Evolutionary conservation across 2,113 vertebrate species (phyloP).

Genomic region (Etheostoma cragini): DNA sequence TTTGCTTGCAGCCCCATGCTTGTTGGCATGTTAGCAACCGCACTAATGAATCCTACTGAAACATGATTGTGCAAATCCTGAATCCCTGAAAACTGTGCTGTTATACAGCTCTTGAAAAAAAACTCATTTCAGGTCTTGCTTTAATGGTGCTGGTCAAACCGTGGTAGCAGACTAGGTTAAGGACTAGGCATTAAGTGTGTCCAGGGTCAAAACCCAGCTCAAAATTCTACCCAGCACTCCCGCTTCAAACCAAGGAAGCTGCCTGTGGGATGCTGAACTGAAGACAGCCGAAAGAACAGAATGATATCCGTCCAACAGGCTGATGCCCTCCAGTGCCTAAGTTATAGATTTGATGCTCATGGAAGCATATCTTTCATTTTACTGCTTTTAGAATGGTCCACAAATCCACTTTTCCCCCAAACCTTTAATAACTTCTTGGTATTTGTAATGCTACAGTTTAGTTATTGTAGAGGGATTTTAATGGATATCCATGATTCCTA

Average conservation of each 20-base stretch:
- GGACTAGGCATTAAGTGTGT: constrained; percentile 5
- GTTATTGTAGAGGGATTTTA: constrained; percentile 17
- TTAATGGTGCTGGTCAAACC: constrained; percentile 7
- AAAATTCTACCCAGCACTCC: constrained; percentile 7
- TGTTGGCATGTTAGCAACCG: background rate
- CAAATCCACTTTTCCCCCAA: constrained; percentile 15
- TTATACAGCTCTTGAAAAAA: background rate
- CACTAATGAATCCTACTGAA: background rate
- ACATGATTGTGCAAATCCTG: background rate
- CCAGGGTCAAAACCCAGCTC: constrained; percentile 33
- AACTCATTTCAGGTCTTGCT: background rate
- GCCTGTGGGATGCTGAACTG: constrained; percentile 32
- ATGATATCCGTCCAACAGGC: constrained; percentile 42
- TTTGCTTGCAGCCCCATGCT: background rate
- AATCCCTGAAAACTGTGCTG: constrained; percentile 1
- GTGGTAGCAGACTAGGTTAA: constrained; percentile 31
- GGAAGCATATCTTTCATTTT: constrained; percentile 58
- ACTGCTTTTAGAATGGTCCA: constrained; percentile 44
- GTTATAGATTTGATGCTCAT: constrained; percentile 35
- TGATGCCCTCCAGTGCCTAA: constrained; percentile 31
- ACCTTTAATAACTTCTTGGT: background rate
- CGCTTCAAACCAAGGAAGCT: constrained; percentile 18
- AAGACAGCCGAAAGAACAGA: constrained; percentile 42
- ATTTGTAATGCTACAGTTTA: constrained; percentile 26
- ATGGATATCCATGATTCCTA: constrained; percentile 12